These are phyloP conservation scores for Pelecanoides urinatrix DNA, from an alignment of 2,113 vertebrate species.

Conservation along the genomic window DNA sequence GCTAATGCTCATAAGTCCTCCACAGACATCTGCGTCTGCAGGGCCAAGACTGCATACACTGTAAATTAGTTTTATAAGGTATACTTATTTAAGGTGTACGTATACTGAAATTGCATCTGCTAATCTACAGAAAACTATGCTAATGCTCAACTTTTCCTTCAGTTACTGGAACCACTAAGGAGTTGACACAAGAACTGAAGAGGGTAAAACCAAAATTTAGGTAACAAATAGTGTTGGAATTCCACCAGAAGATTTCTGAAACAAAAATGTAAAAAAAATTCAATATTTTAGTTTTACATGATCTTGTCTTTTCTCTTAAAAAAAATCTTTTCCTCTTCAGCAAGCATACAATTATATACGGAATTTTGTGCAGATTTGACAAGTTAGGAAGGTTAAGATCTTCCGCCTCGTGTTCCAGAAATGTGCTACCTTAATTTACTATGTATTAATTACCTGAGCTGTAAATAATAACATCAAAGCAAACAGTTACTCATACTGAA, in stretches of 20 bases:
- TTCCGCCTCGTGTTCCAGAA: background rate
- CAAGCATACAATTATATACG: background rate
- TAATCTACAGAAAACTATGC: background rate
- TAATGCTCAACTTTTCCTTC: background rate
- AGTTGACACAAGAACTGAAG: background rate
- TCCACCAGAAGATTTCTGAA: background rate
- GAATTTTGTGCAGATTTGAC: background rate
- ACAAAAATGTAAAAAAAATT: background rate
- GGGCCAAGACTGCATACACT: background rate
- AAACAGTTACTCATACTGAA: background rate
- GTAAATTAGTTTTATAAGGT: background rate
- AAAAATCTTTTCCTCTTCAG: background rate
- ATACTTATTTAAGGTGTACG: background rate
- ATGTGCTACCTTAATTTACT: background rate
- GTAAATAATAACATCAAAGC: background rate
- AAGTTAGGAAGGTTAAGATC: background rate
- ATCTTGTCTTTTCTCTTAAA: background rate
- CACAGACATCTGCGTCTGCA: background rate
- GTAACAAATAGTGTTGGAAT: background rate
- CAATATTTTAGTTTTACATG: background rate
- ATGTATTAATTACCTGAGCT: background rate
- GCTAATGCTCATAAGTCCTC: background rate
- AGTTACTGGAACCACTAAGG: background rate
- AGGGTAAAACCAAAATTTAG: background rate
- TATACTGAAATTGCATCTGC: background rate